A percentile compares a stretch with the other conserved stretches of the same genome.
Evolutionary conservation across 2,888 invertebrate genomes (phyloP).

Genomic region (Dendrolimus houi): DNA sequence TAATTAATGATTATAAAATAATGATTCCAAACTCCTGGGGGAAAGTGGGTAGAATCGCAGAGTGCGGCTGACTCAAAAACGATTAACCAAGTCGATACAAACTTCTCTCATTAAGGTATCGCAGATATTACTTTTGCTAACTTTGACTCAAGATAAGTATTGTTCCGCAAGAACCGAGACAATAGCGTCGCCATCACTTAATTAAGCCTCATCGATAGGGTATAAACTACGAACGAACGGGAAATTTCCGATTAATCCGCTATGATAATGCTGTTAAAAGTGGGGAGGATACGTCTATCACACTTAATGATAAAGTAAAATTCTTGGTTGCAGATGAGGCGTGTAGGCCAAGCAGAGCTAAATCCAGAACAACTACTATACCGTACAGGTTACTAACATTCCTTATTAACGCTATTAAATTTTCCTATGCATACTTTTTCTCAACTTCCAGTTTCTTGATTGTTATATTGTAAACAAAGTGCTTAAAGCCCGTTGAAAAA

Average conservation of each 20-base stretch:
- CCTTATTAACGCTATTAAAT: slow-evolving; percentile 5
- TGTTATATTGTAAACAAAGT: too few relatives aligned
- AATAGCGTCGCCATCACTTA: slow-evolving; percentile 68
- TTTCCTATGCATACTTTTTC: too few relatives aligned
- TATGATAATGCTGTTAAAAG: slow-evolving; percentile 30
- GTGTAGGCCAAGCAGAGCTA: slow-evolving; percentile 75
- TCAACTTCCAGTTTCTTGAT: too few relatives aligned
- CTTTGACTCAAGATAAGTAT: slow-evolving; percentile 67
- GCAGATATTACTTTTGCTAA: slow-evolving; percentile 69
- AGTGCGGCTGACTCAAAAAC: slow-evolving; percentile 48
- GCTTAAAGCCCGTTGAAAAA: slow-evolving; percentile 5
- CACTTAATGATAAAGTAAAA: slow-evolving; percentile 16
- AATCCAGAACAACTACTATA: slow-evolving; percentile 72
- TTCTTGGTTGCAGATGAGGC: slow-evolving; percentile 73
- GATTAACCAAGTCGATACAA: slow-evolving; percentile 71
- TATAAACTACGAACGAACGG: slow-evolving; percentile 42
- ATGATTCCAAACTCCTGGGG: slow-evolving; percentile 1
- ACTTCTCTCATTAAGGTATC: slow-evolving; percentile 75
- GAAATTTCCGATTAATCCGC: slow-evolving; percentile 47
- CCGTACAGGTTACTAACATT: slow-evolving; percentile 69
- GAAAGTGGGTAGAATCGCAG: slow-evolving; percentile 15
- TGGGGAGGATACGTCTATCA: slow-evolving; percentile 8
- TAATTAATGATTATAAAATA: slow-evolving; percentile 8
- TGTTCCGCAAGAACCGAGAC: slow-evolving; percentile 65
- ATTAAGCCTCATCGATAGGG: slow-evolving; percentile 59